phyloP scores from a whole-genome alignment of 2,113 vertebrate genomes.

The Dinomys branickii region DNA sequence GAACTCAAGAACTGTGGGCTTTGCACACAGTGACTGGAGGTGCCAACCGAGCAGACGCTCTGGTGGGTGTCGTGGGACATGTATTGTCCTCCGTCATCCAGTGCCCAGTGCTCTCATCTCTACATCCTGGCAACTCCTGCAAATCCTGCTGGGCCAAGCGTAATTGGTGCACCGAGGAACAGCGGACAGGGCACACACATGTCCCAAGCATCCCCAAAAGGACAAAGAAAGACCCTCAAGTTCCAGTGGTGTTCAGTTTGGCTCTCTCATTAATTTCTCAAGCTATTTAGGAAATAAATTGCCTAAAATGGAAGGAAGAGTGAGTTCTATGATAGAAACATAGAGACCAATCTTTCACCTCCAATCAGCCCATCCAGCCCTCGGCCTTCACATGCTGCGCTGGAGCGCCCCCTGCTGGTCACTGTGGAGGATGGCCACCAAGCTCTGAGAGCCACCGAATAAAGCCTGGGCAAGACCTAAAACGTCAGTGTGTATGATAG shows the following conservation, averaged over 20 bases:
- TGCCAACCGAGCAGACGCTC: background rate
- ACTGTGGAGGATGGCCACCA: fast-evolving
- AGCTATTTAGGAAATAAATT: background rate
- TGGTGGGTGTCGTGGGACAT: background rate
- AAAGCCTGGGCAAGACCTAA: background rate
- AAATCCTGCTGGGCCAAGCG: background rate
- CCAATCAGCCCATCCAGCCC: fast-evolving
- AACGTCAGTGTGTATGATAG: background rate
- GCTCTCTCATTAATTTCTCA: background rate
- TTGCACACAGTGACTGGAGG: background rate
- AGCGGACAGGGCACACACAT: background rate
- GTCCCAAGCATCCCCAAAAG: background rate
- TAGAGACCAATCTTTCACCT: background rate
- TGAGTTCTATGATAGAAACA: background rate
- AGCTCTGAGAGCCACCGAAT: background rate
- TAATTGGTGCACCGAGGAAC: background rate
- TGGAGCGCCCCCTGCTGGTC: constrained; percentile 67
- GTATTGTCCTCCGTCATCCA: fast-evolving
- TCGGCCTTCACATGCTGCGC: background rate
- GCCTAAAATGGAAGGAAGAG: background rate
- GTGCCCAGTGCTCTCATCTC: background rate
- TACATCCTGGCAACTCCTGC: background rate
- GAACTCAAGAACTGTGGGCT: background rate
- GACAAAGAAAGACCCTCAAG: background rate
- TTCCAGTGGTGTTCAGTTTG: background rate